phyloP scores from a whole-genome alignment of 2,113 vertebrate genomes.

The Pyrgilauda ruficollis region DNA sequence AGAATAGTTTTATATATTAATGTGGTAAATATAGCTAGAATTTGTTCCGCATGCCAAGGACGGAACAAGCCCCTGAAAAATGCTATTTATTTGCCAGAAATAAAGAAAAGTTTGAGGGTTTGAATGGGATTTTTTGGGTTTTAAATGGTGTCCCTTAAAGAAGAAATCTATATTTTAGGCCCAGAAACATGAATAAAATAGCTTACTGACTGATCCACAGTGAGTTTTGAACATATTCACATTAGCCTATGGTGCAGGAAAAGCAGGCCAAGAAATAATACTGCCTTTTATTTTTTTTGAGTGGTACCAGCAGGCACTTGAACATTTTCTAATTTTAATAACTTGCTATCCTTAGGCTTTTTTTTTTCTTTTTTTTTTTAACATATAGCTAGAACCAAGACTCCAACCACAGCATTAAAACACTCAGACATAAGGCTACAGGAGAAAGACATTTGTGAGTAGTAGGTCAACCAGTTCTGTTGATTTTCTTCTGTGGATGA shows the following conservation, averaged over 20 bases:
- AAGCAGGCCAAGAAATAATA: background rate
- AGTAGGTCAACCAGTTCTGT: background rate
- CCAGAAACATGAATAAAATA: background rate
- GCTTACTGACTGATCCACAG: background rate
- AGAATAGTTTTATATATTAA: conserved; percentile 39
- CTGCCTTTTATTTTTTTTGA: background rate
- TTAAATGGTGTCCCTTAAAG: background rate
- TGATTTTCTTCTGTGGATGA: background rate
- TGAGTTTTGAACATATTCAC: background rate
- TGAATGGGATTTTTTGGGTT: background rate
- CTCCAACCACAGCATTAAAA: background rate
- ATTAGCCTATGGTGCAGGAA: background rate
- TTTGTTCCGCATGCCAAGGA: conserved; percentile 12
- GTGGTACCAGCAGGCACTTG: background rate
- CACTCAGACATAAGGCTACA: background rate
- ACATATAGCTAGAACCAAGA: background rate
- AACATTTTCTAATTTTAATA: background rate
- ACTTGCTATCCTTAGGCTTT: background rate
- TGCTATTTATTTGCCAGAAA: background rate
- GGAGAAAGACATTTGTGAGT: background rate
- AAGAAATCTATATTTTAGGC: background rate
- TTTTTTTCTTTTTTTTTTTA: background rate
- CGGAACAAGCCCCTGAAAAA: conserved; percentile 17
- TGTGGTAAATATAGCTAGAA: conserved; percentile 49
- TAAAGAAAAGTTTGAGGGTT: background rate